These are phyloP conservation scores for Panthera leo DNA, from an alignment of 2,113 vertebrate species.

Conservation along the genomic window DNA sequence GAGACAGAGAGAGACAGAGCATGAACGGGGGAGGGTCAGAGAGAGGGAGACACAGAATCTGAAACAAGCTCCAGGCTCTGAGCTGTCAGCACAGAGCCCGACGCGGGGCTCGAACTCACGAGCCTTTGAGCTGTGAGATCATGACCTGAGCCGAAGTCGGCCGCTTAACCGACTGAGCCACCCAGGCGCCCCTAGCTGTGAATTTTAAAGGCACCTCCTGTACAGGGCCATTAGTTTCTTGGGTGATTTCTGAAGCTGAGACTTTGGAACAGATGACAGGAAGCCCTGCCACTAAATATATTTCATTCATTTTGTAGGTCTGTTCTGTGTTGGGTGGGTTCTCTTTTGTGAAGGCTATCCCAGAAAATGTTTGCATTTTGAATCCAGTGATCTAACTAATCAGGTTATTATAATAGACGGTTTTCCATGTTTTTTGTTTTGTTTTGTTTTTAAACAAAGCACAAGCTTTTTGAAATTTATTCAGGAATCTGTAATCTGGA, in stretches of 20 bases:
- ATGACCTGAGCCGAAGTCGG: too few species aligned
- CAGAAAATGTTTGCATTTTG: constrained; percentile 38
- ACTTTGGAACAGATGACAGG: not conserved
- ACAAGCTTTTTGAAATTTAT: constrained; percentile 31
- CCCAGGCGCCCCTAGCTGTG: not conserved
- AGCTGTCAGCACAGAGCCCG: too few species aligned
- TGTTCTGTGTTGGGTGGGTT: not conserved
- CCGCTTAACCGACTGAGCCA: too few species aligned
- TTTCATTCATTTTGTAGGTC: constrained; percentile 4
- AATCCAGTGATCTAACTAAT: not conserved
- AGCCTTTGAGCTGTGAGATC: too few species aligned
- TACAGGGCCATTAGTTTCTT: not conserved
- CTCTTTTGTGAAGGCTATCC: not conserved
- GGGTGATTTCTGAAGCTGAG: constrained; percentile 7
- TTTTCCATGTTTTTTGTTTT: not conserved
- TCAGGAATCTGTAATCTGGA: not conserved
- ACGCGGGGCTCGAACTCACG: too few species aligned
- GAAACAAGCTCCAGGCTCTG: too few species aligned
- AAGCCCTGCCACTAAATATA: not conserved
- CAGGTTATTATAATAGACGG: not conserved
- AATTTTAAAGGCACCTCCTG: not conserved
- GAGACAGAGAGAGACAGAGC: too few species aligned
- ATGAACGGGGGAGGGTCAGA: too few species aligned
- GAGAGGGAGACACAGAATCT: too few species aligned
- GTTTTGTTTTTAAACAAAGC: too few species aligned